Base-by-base conservation (phyloP, 1,140 invertebrate genomes). In the Stratiolaelaps scimitus region DNA sequence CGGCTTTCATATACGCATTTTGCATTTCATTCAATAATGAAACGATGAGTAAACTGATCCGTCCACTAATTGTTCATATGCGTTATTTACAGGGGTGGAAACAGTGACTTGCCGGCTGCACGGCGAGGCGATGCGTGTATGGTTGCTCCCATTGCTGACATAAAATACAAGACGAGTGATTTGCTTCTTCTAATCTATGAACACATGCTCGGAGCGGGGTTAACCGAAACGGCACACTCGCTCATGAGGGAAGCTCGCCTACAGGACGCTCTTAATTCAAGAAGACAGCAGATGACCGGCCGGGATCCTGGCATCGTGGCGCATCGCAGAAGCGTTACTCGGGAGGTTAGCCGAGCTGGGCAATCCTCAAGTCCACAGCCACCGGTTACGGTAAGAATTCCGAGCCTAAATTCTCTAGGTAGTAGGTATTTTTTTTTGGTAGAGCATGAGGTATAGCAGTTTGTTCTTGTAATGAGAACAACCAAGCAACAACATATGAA, bases 161-260 rank as follows among this genome's bases (percentile, higher is more conserved):
- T 60, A 17, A 60, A 60, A 26, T 60, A 60, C 53, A 60, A 60
- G 34, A 26, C 53, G 26, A 60, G 53, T n/a, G 65, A 66, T 28
- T 17, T 30, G 34, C 43, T 66, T 44, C 20, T 47, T 15, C 26
- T 60, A 34, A 60, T 60, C 17, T 60, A 60, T 34, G 53, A 60
- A 26, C 53, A 60, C 10, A 60, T 60, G 53, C 23, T 60, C 26
- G 53, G 53, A 19, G 15, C 19, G 67, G 68, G 73, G 0, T 80
- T 87, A 26, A 71, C 71, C 10, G 82, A 85, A 56, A 82, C 87
- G 28, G 91, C 90, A 0, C 74, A 80, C 1, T 76, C 79, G 29
- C 76, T 95, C 56, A 84, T 86, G 67, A 80, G 80, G 69, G 90
- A 94, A 78, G 89, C 87, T 4, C 81, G 80, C 65, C 76, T 88